A percentile compares a stretch with the other conserved stretches of the same genome.
These are phyloP conservation scores for Thermophis baileyi DNA, from an alignment of 2,113 vertebrate genomes.

Conservation along the genomic window DNA sequence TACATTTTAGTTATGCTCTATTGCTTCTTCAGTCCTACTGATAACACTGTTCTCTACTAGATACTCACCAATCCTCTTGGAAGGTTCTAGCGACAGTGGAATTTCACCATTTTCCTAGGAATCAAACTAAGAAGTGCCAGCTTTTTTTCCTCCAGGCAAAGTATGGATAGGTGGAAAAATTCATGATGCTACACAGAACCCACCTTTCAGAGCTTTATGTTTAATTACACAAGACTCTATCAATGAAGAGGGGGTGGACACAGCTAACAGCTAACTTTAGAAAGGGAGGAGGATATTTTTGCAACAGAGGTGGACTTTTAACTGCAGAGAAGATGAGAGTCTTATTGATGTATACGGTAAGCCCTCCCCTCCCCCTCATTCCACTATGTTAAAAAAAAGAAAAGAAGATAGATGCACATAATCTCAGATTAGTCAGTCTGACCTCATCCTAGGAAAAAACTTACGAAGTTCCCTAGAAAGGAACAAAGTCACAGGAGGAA, in stretches of 20 bases:
- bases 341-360: background rate
- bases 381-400: background rate
- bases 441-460: background rate
- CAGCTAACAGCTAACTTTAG: background rate
- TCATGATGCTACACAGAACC: background rate
- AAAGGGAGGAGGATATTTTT: background rate
- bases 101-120: background rate
- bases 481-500: background rate
- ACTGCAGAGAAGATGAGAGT: background rate
- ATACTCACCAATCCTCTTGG: background rate
- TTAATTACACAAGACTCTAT: background rate
- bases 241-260: background rate
- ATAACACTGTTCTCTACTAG: background rate
- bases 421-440: background rate
- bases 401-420: background rate
- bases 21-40: background rate
- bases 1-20: background rate
- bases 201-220: background rate
- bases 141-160: background rate
- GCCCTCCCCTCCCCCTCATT: background rate
- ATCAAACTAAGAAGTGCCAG: background rate
- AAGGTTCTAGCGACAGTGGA: background rate
- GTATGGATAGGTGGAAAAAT: background rate
- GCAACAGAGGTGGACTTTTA: background rate
- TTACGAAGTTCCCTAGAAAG: background rate